Conservation (phyloP, 2,797 vertebrate species). For the Pseudomugil tenellus region DNA sequence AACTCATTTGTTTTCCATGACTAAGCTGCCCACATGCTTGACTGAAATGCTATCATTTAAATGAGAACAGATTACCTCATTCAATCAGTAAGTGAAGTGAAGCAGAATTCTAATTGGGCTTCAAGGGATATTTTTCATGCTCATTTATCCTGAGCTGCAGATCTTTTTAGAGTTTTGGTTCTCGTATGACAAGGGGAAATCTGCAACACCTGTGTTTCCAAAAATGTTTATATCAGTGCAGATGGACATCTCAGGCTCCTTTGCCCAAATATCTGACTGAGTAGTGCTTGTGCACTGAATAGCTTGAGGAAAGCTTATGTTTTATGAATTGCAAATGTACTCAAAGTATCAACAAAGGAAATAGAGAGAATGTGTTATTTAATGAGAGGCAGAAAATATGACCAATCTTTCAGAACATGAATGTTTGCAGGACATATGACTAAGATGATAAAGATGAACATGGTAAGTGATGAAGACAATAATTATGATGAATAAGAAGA, state of each 20-base stretch:
- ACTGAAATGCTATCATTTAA: conserved; percentile 77
- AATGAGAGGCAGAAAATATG: conserved; percentile 8
- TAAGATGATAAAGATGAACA: conserved; percentile 21
- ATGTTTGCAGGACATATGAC: conserved; percentile 28
- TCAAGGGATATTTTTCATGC: conserved; percentile 49
- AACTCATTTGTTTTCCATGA: conserved; percentile 76
- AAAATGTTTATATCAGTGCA: conserved; percentile 70
- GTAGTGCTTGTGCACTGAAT: conserved; percentile 13
- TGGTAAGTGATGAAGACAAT: conserved; percentile 8
- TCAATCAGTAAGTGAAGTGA: conserved; percentile 76
- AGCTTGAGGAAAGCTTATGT: conserved; percentile 2
- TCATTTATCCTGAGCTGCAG: conserved; percentile 30
- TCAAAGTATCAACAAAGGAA: background rate
- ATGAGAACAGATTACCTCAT: conserved; percentile 78
- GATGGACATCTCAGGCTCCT: conserved; percentile 52
- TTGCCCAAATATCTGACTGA: conserved; percentile 51
- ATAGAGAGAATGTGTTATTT: background rate
- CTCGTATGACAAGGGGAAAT: conserved; percentile 39
- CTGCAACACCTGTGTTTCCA: conserved; percentile 70
- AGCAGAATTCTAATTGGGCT: conserved; percentile 78
- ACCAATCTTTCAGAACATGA: conserved; percentile 20
- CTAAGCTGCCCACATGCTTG: conserved; percentile 69
- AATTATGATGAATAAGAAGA: conserved; percentile 21
- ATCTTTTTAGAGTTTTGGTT: conserved; percentile 39
- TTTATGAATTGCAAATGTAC: conserved; percentile 1